Evolutionary conservation across 2,797 vertebrate species (phyloP).

Genomic region (Scyliorhinus canicula): DNA sequence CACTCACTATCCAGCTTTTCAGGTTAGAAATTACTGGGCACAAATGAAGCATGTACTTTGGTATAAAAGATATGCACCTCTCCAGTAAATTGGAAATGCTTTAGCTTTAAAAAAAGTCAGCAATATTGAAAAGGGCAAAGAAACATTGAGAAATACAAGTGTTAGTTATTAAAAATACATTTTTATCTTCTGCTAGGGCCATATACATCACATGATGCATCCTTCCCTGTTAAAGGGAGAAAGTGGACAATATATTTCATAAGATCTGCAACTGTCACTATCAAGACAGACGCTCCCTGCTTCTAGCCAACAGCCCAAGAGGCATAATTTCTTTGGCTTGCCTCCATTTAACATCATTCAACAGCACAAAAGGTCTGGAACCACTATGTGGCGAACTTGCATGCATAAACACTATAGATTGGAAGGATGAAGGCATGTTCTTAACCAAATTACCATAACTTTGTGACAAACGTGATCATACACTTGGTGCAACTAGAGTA

Average conservation of each 20-base stretch:
- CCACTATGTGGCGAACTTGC: too few species aligned
- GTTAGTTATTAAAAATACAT: neutral
- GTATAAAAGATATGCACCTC: neutral
- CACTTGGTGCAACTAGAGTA: neutral
- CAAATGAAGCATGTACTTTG: neutral
- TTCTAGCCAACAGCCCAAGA: neutral
- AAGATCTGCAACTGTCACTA: neutral
- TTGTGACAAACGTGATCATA: neutral
- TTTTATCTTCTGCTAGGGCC: neutral
- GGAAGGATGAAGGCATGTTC: neutral
- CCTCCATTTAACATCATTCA: neutral
- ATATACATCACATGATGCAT: neutral
- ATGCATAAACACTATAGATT: neutral
- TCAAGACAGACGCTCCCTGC: neutral
- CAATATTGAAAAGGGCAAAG: neutral
- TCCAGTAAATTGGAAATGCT: neutral
- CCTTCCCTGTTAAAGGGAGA: too few species aligned
- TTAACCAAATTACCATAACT: neutral
- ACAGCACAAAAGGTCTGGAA: neutral
- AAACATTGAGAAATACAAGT: neutral
- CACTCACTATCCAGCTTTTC: conserved; percentile 10
- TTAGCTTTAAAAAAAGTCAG: neutral
- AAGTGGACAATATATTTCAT: neutral
- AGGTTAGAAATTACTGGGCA: conserved; percentile 23
- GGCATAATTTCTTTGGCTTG: neutral